Evolutionary conservation across 2,797 vertebrate genomes (phyloP).

Genomic region (Antrozous pallidus): DNA sequence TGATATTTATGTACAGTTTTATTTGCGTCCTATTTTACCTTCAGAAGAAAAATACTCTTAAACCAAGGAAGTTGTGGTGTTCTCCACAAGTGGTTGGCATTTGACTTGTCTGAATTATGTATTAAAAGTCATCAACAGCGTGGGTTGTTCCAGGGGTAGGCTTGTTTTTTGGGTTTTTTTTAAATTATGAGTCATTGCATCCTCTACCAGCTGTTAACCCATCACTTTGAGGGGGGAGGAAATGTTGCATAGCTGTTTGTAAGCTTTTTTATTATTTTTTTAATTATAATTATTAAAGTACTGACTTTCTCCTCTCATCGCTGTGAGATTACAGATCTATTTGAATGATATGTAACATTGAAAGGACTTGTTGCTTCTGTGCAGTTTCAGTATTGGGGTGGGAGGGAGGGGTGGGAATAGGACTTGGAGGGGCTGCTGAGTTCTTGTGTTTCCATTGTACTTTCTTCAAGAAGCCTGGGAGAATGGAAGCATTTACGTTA

Average conservation of each 20-base stretch:
- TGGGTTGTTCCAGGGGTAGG: constrained; percentile 79
- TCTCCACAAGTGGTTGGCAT: constrained; percentile 82
- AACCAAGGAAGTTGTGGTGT: constrained; percentile 79
- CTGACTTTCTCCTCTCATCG: constrained; percentile 85
- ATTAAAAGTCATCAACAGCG: constrained; percentile 82
- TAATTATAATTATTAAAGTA: constrained; percentile 87
- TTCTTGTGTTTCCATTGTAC: constrained; percentile 63
- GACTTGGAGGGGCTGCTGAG: constrained; percentile 62
- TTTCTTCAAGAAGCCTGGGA: constrained; percentile 70
- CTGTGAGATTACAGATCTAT: constrained; percentile 85
- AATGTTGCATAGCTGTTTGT: constrained; percentile 85
- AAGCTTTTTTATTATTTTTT: constrained; percentile 86
- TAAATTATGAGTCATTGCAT: constrained; percentile 78
- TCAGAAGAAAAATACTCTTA: constrained; percentile 79
- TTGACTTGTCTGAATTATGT: constrained; percentile 83
- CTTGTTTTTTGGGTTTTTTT: constrained; percentile 78
- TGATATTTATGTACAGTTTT: constrained; percentile 88
- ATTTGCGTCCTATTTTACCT: constrained; percentile 89
- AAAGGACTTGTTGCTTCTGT: constrained; percentile 81
- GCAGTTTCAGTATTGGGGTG: constrained; percentile 80
- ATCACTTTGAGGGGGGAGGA: constrained; percentile 77
- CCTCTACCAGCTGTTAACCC: constrained; percentile 84
- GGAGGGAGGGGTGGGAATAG: constrained; percentile 51
- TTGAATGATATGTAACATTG: constrained; percentile 81
- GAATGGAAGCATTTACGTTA: constrained; percentile 66